These are phyloP conservation scores for Ciconia nigra DNA, from an alignment of 2,797 vertebrate species.

Conservation along the genomic window DNA sequence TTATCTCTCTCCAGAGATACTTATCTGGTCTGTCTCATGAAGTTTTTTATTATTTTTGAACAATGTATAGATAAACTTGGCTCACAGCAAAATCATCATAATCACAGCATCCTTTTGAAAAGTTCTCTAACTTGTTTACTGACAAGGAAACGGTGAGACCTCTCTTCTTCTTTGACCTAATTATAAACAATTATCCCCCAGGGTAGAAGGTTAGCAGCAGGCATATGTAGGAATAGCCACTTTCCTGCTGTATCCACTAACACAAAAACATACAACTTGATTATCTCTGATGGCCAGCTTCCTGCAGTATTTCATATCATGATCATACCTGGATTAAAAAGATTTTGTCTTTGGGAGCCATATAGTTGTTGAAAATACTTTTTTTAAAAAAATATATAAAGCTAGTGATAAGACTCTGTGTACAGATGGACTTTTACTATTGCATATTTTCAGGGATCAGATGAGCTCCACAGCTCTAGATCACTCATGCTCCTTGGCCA, in stretches of 20 bases:
- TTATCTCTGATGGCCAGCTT: not conserved
- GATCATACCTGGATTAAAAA: not conserved
- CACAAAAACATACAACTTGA: not conserved
- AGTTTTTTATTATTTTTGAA: not conserved
- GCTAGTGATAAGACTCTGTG: not conserved
- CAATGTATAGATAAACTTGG: not conserved
- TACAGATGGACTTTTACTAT: not conserved
- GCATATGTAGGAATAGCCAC: not conserved
- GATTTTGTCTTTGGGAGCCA: not conserved
- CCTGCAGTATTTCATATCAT: not conserved
- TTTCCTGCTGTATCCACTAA: not conserved
- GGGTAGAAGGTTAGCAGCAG: not conserved
- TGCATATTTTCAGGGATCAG: not conserved
- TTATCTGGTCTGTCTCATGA: constrained; percentile 3
- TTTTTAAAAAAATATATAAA: not conserved
- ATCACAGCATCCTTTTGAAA: not conserved
- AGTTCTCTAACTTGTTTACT: not conserved
- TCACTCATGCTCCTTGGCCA: not conserved
- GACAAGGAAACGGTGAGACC: not conserved
- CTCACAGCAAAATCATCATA: not conserved
- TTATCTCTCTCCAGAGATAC: not conserved
- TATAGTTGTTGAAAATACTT: not conserved
- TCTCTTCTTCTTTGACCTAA: not conserved
- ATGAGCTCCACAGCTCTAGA: not conserved
- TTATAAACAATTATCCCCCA: not conserved